Conservation (phyloP, 2,797 vertebrate genomes). For the Sparus aurata region DNA sequence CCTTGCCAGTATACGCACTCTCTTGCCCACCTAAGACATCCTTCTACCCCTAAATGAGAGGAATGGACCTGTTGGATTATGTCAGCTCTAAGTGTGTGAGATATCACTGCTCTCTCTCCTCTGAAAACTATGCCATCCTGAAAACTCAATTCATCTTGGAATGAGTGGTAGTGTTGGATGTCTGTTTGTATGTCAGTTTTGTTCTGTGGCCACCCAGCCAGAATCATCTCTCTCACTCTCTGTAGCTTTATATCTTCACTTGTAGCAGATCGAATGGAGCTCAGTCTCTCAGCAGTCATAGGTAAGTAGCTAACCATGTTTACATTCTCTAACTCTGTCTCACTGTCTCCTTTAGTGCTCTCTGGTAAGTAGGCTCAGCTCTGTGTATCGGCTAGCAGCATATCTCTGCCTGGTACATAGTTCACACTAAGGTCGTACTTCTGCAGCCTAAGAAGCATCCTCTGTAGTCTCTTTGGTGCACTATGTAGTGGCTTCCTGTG, state of each 20-base stretch:
- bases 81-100: not conserved
- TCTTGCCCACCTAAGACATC: not conserved
- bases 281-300: constrained; percentile 22
- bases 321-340: constrained; percentile 1
- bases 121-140: constrained; percentile 28
- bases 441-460: too few relatives aligned
- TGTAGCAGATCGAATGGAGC: not conserved
- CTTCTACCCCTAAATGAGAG: constrained; percentile 36
- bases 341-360: not conserved
- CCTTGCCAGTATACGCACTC: constrained; percentile 30
- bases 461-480: too few relatives aligned
- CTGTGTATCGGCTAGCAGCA: not conserved
- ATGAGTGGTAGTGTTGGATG: not conserved
- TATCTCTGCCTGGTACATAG: too few relatives aligned
- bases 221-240: not conserved
- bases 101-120: constrained; percentile 31
- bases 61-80: constrained; percentile 28
- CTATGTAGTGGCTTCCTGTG: too few relatives aligned
- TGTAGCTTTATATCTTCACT: constrained; percentile 2
- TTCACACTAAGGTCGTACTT: too few relatives aligned
- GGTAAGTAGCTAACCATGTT: constrained; percentile 32
- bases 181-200: not conserved
- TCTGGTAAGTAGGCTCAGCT: constrained; percentile 34
- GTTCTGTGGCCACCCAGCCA: not conserved
- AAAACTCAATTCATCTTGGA: constrained; percentile 19